These are phyloP conservation scores for Nothocercus julius DNA, from an alignment of 2,113 vertebrate species.

Conservation along the genomic window DNA sequence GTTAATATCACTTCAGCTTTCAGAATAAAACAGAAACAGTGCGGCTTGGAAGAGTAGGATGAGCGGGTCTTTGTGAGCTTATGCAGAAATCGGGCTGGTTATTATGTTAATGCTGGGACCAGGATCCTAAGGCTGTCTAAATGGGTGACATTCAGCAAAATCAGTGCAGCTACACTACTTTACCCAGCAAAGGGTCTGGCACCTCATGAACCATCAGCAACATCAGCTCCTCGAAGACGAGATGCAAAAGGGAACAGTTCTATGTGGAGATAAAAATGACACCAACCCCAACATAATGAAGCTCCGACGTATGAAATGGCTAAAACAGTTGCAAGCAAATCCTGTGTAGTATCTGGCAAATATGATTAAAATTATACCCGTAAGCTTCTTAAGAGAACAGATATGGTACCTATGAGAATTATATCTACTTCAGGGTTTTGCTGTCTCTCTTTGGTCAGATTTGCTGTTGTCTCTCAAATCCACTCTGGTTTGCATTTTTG, in stretches of 20 bases:
- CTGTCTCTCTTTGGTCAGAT: neutral
- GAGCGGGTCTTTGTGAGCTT: neutral
- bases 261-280: neutral
- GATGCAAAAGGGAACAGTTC: neutral
- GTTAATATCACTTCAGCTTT: neutral
- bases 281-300: fast-evolving
- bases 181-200: neutral
- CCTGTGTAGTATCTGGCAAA: neutral
- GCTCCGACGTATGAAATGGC: neutral
- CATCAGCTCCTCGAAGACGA: neutral
- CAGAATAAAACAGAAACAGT: neutral
- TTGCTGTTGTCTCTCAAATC: neutral
- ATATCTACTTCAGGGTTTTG: neutral
- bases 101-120: neutral
- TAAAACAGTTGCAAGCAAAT: neutral
- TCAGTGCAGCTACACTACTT: neutral
- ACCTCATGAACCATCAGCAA: fast-evolving
- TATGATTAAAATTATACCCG: neutral
- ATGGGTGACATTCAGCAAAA: fast-evolving
- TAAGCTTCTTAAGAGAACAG: neutral
- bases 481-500: neutral
- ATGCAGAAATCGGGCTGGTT: neutral
- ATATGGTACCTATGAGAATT: fast-evolving
- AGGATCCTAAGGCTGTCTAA: neutral
- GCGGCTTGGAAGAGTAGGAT: neutral